Evolutionary conservation across 2,113 vertebrate species (phyloP).

Genomic region (Brienomyrus brachyistius): DNA sequence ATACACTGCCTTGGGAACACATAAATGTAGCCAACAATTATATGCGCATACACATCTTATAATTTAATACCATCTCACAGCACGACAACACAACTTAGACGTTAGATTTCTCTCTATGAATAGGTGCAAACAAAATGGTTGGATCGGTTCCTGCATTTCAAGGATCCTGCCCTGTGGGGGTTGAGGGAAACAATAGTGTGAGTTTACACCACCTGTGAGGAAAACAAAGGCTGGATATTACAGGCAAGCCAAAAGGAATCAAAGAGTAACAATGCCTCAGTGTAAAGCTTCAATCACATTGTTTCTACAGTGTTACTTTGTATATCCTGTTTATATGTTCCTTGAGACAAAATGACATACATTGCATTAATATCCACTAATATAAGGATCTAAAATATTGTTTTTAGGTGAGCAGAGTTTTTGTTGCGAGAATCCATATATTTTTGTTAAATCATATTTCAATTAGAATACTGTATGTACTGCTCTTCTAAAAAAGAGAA

Average conservation of each 20-base stretch:
- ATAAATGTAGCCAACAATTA: neutral
- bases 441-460: neutral
- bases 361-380: neutral
- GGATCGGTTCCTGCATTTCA: neutral
- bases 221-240: neutral
- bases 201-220: neutral
- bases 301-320: neutral
- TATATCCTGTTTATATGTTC: neutral
- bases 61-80: neutral
- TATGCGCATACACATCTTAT: neutral
- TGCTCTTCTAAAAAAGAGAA: neutral
- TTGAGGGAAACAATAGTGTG: neutral
- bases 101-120: neutral
- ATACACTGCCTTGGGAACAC: neutral
- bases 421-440: neutral
- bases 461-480: neutral
- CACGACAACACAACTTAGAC: neutral
- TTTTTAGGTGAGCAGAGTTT: neutral
- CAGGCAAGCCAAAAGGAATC: neutral
- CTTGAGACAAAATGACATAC: neutral
- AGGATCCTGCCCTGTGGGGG: conserved; percentile 5
- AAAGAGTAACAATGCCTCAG: neutral
- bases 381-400: neutral
- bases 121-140: neutral
- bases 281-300: neutral